Evolutionary conservation across 2,888 invertebrate species (phyloP).

Genomic region (Mylabris sibirica): DNA sequence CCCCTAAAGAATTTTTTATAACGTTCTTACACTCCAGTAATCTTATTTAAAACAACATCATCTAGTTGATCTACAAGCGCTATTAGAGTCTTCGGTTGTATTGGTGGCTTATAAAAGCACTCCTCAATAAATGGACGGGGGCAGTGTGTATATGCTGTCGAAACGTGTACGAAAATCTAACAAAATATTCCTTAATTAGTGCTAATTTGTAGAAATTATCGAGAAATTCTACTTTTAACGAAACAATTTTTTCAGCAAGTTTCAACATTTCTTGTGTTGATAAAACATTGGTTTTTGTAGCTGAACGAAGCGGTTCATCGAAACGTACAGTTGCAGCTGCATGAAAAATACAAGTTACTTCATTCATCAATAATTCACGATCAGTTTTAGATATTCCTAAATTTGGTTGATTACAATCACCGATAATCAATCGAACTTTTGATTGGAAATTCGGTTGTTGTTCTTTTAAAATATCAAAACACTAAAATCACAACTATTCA

Average conservation of each 20-base stretch:
- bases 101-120: background rate
- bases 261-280: background rate
- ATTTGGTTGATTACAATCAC: background rate
- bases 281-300: background rate
- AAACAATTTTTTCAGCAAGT: background rate
- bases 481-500: background rate
- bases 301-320: background rate
- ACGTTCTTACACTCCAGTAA: background rate
- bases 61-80: background rate
- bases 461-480: background rate
- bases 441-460: background rate
- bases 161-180: background rate
- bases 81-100: background rate
- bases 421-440: background rate
- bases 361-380: background rate
- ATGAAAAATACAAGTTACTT: slow-evolving; percentile 1
- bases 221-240: background rate
- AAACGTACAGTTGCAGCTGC: background rate
- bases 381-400: background rate
- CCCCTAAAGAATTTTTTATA: too few species aligned
- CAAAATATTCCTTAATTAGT: background rate
- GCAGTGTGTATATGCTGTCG: background rate
- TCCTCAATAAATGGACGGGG: background rate
- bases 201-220: too few species aligned
- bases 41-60: background rate